Evolutionary conservation across 2,888 invertebrate species (phyloP).

Genomic region (Stramonita haemastoma): DNA sequence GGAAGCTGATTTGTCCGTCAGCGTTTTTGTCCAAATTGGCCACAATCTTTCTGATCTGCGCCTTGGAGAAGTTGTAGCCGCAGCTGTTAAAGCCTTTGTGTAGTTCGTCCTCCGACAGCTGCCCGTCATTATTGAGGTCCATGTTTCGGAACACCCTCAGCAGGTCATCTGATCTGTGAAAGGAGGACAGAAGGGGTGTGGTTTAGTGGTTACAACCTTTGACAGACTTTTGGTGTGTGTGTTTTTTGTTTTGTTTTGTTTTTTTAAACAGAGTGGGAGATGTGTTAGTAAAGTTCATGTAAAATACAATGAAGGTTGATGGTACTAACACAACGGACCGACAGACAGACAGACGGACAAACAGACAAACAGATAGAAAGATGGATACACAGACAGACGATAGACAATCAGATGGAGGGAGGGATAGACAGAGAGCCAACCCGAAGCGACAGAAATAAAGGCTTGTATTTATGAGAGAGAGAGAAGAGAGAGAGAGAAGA

Average conservation of each 20-base stretch:
- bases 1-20: slow-evolving; percentile 12
- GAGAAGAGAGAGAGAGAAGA: background rate
- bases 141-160: background rate
- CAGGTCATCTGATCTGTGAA: background rate
- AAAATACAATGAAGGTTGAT: no score
- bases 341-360: background rate
- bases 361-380: background rate
- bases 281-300: no score
- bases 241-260: no score
- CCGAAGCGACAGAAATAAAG: background rate
- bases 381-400: background rate
- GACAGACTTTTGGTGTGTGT: no score
- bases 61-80: background rate
- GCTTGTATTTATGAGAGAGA: background rate
- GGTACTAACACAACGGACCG: background rate
- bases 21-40: slow-evolving; percentile 25
- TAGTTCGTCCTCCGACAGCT: slow-evolving; percentile 31
- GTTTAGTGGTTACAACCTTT: background rate
- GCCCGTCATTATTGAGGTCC: slow-evolving; percentile 31
- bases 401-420: background rate
- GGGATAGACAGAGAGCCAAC: background rate
- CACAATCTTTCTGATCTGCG: background rate
- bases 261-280: no score
- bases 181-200: background rate
- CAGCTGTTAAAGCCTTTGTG: background rate